phyloP scores from a whole-genome alignment of 2,113 vertebrate species.

The Actenoides hombroni region DNA sequence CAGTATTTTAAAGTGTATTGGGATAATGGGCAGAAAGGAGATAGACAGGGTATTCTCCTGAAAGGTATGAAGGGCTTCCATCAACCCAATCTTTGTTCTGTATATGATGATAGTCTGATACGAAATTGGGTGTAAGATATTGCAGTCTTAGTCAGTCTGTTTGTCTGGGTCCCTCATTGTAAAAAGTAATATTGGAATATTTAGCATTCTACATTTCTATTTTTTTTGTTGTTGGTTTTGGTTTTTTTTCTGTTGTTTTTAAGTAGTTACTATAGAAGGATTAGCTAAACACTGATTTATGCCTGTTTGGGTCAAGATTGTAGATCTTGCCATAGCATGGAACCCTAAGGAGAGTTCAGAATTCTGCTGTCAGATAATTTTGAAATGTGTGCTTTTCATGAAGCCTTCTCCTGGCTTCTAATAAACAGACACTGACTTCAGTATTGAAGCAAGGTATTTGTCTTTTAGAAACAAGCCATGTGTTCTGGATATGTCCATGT shows the following conservation, averaged over 20 bases:
- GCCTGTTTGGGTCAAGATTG: not conserved
- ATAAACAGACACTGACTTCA: not conserved
- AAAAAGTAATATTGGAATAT: not conserved
- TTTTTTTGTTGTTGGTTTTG: not conserved
- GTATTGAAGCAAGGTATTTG: not conserved
- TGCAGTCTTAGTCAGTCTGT: not conserved
- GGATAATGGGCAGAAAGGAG: slow-evolving; percentile 68
- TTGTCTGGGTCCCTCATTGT: slow-evolving; percentile 1
- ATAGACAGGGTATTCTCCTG: slow-evolving; percentile 68
- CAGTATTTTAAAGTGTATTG: slow-evolving; percentile 67
- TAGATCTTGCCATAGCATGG: not conserved
- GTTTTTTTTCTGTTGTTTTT: not conserved
- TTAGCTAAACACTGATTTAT: not conserved
- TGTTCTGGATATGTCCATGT: not conserved
- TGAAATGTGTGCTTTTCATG: not conserved
- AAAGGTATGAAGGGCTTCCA: slow-evolving; percentile 64
- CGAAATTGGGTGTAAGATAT: not conserved
- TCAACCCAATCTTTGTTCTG: slow-evolving; percentile 52
- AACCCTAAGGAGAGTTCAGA: not conserved
- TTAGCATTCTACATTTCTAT: not conserved
- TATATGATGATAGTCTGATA: slow-evolving; percentile 50
- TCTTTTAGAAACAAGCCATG: not conserved
- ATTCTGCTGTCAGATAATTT: not conserved
- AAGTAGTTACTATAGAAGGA: not conserved
- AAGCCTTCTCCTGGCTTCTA: not conserved